Base-by-base conservation (phyloP, 37 sponge, comb jelly and placozoan species). In the Cladorhizidae sp. region DNA sequence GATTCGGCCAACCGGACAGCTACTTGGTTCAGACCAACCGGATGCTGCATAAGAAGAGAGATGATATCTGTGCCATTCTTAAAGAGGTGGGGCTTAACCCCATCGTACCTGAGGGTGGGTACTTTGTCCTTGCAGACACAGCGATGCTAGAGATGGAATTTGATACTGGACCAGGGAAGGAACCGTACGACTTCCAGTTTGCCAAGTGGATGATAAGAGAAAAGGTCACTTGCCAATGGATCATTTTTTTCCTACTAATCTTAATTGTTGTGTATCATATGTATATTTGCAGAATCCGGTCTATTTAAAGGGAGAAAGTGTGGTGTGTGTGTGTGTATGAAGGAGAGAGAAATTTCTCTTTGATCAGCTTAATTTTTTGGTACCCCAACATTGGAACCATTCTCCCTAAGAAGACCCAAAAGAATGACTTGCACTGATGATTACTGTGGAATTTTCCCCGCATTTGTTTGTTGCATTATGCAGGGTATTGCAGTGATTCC, bases 71-170 rank as follows among this genome's bases (percentile, higher is more conserved):
- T n/a, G 78, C 79, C 23, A 89, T 87, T 0, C 76, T 98, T 82
- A 88, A 72, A 49, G 86, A 89, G 36, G 83, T 89, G 43, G 99
- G 99, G 18, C 50, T 96, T 33, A 71, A 55, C 0, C 99, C 99
- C 31, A 94, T 96, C 20, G 75, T 94, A 3, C 99, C 99, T 9
- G 91, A 96, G 6, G 92, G 93, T 59, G 95, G 95, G 8, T 98
- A 96, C 82, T 98, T 98, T 87, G 81, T 98, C 62, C 0, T 98
- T 79, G 97, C 89, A 1, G 95, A 98, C 84, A 88, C 85, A 0
- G 68, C 83, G 17, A 40, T 70, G 26, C 52, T 96, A 31, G 91
- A 96, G 83, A 75, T 78, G 83, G 54, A 22, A 51, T 69, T 70
- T 41, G 69, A 67, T 15, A 77, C 79, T 41, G 72, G 78, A 20